Conservation (phyloP, 1,140 invertebrate genomes). For the Branchinecta lindahli region DNA sequence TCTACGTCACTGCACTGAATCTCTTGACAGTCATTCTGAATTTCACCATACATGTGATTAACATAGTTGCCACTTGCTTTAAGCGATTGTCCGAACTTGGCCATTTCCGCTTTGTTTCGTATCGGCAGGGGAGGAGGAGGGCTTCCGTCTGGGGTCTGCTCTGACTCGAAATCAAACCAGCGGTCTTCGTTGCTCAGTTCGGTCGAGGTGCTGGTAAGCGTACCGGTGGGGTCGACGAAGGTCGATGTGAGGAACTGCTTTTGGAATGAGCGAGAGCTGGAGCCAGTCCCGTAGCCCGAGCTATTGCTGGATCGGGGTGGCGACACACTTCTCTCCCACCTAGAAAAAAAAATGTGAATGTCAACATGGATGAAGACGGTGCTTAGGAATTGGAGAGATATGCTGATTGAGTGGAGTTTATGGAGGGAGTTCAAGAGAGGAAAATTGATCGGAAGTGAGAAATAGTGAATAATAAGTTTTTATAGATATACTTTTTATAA, state of each 20-base stretch:
- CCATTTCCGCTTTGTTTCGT: conserved; percentile 25
- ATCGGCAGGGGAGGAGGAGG: conserved; percentile 39
- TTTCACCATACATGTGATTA: conserved; percentile 19
- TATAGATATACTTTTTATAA: too few relatives aligned
- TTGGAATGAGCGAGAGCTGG: conserved; percentile 48
- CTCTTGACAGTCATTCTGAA: conserved; percentile 22
- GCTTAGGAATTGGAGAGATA: conserved; percentile 10
- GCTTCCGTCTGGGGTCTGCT: conserved; percentile 27
- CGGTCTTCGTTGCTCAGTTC: conserved; percentile 46
- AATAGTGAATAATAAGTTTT: too few relatives aligned
- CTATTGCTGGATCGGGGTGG: conserved; percentile 65
- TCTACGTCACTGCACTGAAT: conserved; percentile 21
- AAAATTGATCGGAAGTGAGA: too few relatives aligned
- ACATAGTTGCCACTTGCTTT: conserved; percentile 5
- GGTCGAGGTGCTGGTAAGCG: conserved; percentile 44
- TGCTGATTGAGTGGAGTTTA: too few relatives aligned
- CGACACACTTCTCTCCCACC: conserved; percentile 49
- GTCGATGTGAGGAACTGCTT: conserved; percentile 36
- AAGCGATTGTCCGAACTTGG: conserved; percentile 11
- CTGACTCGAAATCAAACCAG: conserved; percentile 42
- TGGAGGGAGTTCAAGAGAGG: too few relatives aligned
- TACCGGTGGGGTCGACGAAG: conserved; percentile 30
- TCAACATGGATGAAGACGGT: conserved; percentile 14
- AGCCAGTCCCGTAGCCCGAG: conserved; percentile 67
- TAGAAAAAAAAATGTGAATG: conserved; percentile 20